These are phyloP conservation scores for Epizoanthus scotinus DNA, from an alignment of 92 coral and sea anemone species.

Conservation along the genomic window DNA sequence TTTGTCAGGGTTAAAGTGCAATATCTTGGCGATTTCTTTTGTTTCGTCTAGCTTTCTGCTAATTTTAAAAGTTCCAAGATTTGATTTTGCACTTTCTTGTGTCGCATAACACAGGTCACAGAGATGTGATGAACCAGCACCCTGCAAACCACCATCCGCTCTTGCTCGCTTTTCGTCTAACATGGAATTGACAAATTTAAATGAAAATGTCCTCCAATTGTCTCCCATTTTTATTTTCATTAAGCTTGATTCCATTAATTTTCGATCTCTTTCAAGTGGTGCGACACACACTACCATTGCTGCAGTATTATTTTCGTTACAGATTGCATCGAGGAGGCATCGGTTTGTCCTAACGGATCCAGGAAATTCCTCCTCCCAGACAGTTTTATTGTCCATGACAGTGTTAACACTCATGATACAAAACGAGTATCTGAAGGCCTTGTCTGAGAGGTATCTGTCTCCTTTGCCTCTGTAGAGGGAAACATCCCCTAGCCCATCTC, in stretches of 20 bases:
- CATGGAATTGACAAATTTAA: slow-evolving; percentile 40
- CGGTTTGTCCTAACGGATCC: too few species aligned
- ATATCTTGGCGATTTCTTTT: slow-evolving; percentile 37
- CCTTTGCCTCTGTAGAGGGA: slow-evolving; percentile 41
- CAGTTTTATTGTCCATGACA: slow-evolving; percentile 1
- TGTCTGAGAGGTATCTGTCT: slow-evolving; percentile 5
- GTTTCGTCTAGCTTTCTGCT: too few species aligned
- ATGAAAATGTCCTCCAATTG: slow-evolving; percentile 31
- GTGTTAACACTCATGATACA: slow-evolving; percentile 27
- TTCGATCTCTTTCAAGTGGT: too few species aligned
- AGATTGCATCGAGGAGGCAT: too few species aligned
- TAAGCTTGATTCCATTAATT: too few species aligned
- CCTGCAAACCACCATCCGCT: too few species aligned
- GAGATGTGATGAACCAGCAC: too few species aligned
- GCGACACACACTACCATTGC: slow-evolving; percentile 38
- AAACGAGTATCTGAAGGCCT: slow-evolving; percentile 40
- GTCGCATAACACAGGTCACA: slow-evolving; percentile 48
- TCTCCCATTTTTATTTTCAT: too few species aligned
- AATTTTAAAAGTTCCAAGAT: too few species aligned
- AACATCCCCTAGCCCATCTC: slow-evolving; percentile 44
- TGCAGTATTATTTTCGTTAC: slow-evolving; percentile 43
- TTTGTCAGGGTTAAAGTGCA: too few species aligned
- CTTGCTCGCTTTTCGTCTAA: slow-evolving; percentile 41
- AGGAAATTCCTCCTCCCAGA: too few species aligned
- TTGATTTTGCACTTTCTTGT: slow-evolving; percentile 43